Evolutionary conservation across 2,888 invertebrate species (phyloP).

Genomic region (Idaea aversata): DNA sequence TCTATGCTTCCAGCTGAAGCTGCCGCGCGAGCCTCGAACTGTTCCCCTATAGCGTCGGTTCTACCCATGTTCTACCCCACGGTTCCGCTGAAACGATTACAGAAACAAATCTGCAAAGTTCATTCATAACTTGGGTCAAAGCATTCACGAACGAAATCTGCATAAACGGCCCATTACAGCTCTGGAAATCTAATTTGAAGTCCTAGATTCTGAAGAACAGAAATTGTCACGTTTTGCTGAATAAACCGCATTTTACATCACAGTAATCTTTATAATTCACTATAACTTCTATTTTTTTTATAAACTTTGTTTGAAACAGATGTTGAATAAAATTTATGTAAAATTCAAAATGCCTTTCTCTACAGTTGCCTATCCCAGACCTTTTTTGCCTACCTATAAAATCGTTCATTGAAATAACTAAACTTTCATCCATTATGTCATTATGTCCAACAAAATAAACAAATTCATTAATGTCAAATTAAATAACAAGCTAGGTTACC

Average conservation of each 20-base stretch:
- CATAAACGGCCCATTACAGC: slow-evolving; percentile 65
- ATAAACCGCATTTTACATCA: slow-evolving; percentile 28
- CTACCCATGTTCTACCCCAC: slow-evolving; percentile 35
- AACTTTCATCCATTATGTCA: no score
- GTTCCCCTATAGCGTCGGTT: slow-evolving; percentile 20
- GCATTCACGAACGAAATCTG: slow-evolving; percentile 63
- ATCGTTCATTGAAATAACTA: no score
- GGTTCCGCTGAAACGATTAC: slow-evolving; percentile 46
- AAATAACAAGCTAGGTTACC: no score
- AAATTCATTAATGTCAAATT: no score
- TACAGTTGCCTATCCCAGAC: neutral
- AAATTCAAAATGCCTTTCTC: neutral
- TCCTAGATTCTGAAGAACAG: slow-evolving; percentile 44
- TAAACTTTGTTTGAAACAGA: neutral
- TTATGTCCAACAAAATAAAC: no score
- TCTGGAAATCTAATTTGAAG: slow-evolving; percentile 53
- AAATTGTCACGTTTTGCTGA: slow-evolving; percentile 35
- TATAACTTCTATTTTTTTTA: neutral
- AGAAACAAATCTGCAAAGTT: slow-evolving; percentile 60
- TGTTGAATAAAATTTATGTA: neutral
- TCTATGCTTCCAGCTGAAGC: slow-evolving; percentile 41
- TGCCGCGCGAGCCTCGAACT: slow-evolving; percentile 26
- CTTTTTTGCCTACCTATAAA: neutral
- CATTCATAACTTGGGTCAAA: slow-evolving; percentile 66
- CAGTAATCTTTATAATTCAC: slow-evolving; percentile 4